Conservation (phyloP, 2,888 invertebrate species). For the Anticlea derivata region DNA sequence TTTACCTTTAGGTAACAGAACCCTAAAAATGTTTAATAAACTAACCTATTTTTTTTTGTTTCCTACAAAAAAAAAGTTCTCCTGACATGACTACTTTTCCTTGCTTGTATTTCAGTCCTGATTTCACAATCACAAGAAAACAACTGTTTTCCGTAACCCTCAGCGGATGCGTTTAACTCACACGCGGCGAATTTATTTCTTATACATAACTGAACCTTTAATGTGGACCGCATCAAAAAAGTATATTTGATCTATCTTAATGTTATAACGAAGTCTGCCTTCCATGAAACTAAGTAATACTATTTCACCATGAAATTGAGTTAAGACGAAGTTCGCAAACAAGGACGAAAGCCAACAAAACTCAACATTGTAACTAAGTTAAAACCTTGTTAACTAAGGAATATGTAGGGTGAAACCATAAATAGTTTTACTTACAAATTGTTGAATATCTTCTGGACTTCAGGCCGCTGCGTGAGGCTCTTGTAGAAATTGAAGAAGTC, state of each 20-base stretch:
- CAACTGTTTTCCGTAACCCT: no score
- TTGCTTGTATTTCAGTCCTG: no score
- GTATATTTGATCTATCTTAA: conserved; percentile 23
- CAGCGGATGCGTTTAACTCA: no score
- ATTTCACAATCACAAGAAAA: no score
- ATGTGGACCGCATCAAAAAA: not conserved
- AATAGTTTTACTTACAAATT: conserved; percentile 87
- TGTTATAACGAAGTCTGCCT: conserved; percentile 8
- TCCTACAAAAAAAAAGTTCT: no score
- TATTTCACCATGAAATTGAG: conserved; percentile 11
- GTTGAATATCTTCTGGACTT: conserved; percentile 96
- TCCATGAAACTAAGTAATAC: conserved; percentile 7
- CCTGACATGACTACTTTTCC: no score
- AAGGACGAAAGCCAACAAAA: conserved; percentile 16
- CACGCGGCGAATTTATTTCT: no score
- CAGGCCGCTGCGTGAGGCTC: conserved; percentile 92
- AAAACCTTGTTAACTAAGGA: conserved; percentile 15
- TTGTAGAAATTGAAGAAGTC: conserved; percentile 97
- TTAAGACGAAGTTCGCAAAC: conserved; percentile 19
- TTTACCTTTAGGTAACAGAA: no score
- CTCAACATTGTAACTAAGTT: conserved; percentile 18
- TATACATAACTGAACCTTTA: no score
- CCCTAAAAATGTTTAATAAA: no score
- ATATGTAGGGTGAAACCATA: not conserved
- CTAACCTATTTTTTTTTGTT: not conserved